Evolutionary conservation across 2,888 invertebrate genomes (phyloP), one percentile per base, ranked within the genome.

Genomic region (Trilocha varians): DNA sequence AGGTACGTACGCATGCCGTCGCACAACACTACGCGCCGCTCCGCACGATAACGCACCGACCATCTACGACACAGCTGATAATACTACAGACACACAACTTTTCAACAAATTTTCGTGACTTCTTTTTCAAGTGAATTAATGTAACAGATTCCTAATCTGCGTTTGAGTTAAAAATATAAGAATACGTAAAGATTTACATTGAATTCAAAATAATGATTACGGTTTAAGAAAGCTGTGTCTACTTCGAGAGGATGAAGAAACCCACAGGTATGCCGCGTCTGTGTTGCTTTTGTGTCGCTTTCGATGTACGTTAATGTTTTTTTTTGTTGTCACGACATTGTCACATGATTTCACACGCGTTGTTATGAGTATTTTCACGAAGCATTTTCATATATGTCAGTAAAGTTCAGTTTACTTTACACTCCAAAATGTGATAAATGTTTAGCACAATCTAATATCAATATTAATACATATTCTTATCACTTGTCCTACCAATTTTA

Each of bases 1-100:
- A 71, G 78, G 78, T 78, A 78, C 67, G 78, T 78, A 69, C 64
- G 78, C 78, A 77, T 77, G 78, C 65, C 58, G 60, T 61, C 61
- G 18, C 16, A 34, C 34, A 15, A 15, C 34, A 38, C 34, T 15
- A 8, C 9, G 32, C 13, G 15, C 14, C 46, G 47, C 41, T 47
- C 42, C 39, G 40, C 40, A 44, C 42, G 11, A 4, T 15, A n/a
- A 32, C 40, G 15, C 16, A 4, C 25, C 15, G 15, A 36, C 15
- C 15, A 32, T 32, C 16, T 18, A 17, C 39, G 43, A 50, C 59
- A 43, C 50, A 57, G 55, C 65, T 66, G 56, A 47, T 52, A 50
- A 49, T 43, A 54, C 52, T n/a, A n/a, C 57, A 48, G 58, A 55
- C 42, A 49, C 52, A 54, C 58, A 57, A 38, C 39, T 41, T 45